phyloP scores from a whole-genome alignment of 1,140 invertebrate species.

The Leptinotarsa texana region DNA sequence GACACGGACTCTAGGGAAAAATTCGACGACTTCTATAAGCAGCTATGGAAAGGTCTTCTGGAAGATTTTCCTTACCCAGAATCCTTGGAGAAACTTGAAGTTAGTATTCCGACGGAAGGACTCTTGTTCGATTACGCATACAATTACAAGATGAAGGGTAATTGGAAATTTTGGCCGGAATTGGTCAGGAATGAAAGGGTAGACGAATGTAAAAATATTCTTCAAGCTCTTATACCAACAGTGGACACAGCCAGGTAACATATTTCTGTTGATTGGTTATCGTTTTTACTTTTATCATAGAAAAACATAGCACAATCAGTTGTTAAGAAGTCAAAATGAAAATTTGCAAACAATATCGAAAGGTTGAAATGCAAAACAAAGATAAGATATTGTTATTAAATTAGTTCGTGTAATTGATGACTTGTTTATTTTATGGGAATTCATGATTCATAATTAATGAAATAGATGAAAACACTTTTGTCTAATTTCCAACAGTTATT shows the following conservation, averaged over 20 bases:
- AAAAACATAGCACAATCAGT: too few relatives aligned
- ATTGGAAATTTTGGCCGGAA: constrained; percentile 78
- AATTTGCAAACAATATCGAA: too few relatives aligned
- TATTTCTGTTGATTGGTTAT: too few relatives aligned
- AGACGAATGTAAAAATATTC: constrained; percentile 68
- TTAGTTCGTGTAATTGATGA: too few relatives aligned
- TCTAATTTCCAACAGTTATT: too few relatives aligned
- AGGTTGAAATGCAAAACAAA: too few relatives aligned
- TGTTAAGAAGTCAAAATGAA: too few relatives aligned
- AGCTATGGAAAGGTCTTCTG: constrained; percentile 62
- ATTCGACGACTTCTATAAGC: constrained; percentile 73
- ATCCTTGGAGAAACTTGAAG: constrained; percentile 68
- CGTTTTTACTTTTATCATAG: too few relatives aligned
- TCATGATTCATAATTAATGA: too few relatives aligned
- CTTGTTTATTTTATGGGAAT: too few relatives aligned
- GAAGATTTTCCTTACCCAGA: constrained; percentile 67
- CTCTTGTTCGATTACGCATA: constrained; percentile 82
- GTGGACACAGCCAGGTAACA: constrained; percentile 81
- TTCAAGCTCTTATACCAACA: constrained; percentile 82
- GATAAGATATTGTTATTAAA: too few relatives aligned
- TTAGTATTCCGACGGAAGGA: constrained; percentile 74
- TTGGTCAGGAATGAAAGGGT: constrained; percentile 62
- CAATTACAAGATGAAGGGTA: constrained; percentile 67
- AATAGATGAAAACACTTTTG: too few relatives aligned
- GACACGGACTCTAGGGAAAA: constrained; percentile 71